Evolutionary conservation across 2,888 invertebrate genomes (phyloP).

Genomic region (Nudaria mundana): DNA sequence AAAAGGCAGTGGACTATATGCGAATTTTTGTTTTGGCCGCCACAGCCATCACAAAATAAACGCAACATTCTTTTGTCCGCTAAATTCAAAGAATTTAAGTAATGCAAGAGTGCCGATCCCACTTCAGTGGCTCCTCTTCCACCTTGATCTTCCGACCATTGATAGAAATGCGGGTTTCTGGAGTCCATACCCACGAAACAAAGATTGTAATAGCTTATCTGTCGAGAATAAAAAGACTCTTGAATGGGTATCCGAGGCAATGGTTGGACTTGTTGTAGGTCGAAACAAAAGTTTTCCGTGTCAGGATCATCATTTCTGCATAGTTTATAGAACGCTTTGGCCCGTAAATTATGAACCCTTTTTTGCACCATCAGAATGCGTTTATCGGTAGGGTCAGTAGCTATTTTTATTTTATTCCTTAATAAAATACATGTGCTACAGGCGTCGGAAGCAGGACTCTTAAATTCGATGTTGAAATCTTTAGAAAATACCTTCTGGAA

Average conservation of each 20-base stretch:
- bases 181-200: conserved; percentile 27
- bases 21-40: no score
- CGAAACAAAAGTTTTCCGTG: conserved; percentile 21
- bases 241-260: conserved; percentile 24
- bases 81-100: background rate
- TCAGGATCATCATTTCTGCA: background rate
- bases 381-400: background rate
- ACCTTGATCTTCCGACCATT: background rate
- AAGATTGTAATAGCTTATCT: conserved; percentile 18
- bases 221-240: conserved; percentile 24
- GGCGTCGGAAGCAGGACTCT: background rate
- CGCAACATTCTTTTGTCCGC: background rate
- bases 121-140: background rate
- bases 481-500: background rate
- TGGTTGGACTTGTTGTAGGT: conserved; percentile 25
- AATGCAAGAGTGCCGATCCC: background rate
- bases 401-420: background rate
- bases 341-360: background rate
- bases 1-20: background rate
- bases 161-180: conserved; percentile 12
- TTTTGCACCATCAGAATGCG: background rate
- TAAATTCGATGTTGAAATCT: background rate
- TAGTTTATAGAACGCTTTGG: background rate
- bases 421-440: background rate
- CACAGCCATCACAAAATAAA: background rate